phyloP scores from a whole-genome alignment of 2,888 invertebrate species.

The Nycteola revayana region DNA sequence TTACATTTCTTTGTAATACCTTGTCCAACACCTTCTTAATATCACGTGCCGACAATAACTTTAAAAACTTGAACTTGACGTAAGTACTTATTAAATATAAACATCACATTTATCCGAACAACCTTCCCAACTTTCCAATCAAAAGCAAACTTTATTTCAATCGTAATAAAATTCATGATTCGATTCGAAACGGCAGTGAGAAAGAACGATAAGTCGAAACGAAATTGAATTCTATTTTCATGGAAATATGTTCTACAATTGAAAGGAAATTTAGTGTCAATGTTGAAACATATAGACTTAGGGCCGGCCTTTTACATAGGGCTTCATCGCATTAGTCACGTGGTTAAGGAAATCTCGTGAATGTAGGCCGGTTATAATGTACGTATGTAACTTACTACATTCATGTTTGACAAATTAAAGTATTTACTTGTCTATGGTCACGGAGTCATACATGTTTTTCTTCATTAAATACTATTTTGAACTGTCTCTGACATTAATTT shows the following conservation, averaged over 20 bases:
- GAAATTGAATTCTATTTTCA: slow-evolving; percentile 1
- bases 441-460: too few relatives aligned
- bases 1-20: too few relatives aligned
- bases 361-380: too few relatives aligned
- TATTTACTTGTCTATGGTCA: too few relatives aligned
- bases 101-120: slow-evolving; percentile 24
- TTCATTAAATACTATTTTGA: too few relatives aligned
- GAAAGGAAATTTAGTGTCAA: slow-evolving; percentile 2
- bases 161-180: slow-evolving; percentile 9
- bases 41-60: slow-evolving; percentile 21
- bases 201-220: slow-evolving; percentile 1
- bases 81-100: slow-evolving; percentile 23
- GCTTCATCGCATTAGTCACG: slow-evolving; percentile 67
- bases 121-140: slow-evolving; percentile 8
- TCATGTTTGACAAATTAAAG: too few relatives aligned
- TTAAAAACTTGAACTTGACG: slow-evolving; percentile 41
- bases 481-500: too few relatives aligned
- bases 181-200: neutral
- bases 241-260: slow-evolving; percentile 17
- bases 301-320: slow-evolving; percentile 44
- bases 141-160: slow-evolving; percentile 3
- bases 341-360: slow-evolving; percentile 47
- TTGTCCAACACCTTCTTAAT: too few relatives aligned
- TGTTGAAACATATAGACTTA: slow-evolving; percentile 35
- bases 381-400: too few relatives aligned